phyloP scores from a whole-genome alignment of 1,140 invertebrate species.

The Hirudo medicinalis region DNA sequence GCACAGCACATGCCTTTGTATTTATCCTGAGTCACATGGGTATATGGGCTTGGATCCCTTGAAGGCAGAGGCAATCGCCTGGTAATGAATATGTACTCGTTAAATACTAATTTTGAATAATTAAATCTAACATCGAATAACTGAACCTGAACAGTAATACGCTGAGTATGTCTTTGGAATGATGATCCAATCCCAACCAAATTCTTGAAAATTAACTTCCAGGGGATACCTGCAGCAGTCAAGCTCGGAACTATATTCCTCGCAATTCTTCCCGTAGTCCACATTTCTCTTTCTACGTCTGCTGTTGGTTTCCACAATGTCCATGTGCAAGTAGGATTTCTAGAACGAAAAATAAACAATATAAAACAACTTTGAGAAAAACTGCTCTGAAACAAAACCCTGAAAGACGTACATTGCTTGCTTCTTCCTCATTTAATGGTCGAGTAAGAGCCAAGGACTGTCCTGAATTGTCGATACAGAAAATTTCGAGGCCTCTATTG shows the following conservation, averaged over 20 bases:
- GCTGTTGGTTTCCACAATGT: not conserved
- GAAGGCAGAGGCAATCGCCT: conserved; percentile 67
- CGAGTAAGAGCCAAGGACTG: too few species aligned
- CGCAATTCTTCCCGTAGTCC: conserved; percentile 2
- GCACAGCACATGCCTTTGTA: conserved; percentile 68
- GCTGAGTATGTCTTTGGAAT: conserved; percentile 89
- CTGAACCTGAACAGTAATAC: conserved; percentile 61
- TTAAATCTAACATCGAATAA: too few species aligned
- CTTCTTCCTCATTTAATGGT: too few species aligned
- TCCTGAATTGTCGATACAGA: too few species aligned
- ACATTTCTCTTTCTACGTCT: not conserved
- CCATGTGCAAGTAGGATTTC: conserved; percentile 1
- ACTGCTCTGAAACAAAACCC: too few species aligned
- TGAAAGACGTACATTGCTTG: too few species aligned
- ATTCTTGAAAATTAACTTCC: conserved; percentile 71
- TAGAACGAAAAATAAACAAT: not conserved
- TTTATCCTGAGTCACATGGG: conserved; percentile 40
- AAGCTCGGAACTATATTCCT: conserved; percentile 3
- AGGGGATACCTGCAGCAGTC: conserved; percentile 11
- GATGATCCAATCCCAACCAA: conserved; percentile 99
- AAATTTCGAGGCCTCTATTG: conserved; percentile 4
- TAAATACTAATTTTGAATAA: too few species aligned
- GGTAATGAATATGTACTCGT: too few species aligned
- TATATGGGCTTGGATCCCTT: not conserved
- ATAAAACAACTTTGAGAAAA: too few species aligned